Evolutionary conservation across 2,797 vertebrate species (phyloP).

Genomic region (Sternarchorhynchus goeldii): DNA sequence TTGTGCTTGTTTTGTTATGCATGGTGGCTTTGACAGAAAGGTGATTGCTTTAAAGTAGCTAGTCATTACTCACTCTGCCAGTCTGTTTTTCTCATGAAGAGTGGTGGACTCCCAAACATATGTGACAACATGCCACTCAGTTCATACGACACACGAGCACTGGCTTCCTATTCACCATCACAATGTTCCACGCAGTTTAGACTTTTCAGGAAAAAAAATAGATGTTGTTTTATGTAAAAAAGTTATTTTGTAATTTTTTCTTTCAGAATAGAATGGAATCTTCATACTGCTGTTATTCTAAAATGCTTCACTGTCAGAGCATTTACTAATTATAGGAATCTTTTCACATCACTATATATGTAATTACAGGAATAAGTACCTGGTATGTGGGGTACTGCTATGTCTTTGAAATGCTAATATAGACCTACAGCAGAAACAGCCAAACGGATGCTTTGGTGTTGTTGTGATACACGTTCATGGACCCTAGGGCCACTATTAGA

Average conservation of each 20-base stretch:
- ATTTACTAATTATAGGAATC: neutral
- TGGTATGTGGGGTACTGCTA: neutral
- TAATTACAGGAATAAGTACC: constrained; percentile 3
- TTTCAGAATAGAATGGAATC: neutral
- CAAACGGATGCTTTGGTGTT: constrained; percentile 42
- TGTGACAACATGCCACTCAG: too few relatives aligned
- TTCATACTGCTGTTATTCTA: too few relatives aligned
- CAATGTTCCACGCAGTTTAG: too few relatives aligned
- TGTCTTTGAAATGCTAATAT: neutral
- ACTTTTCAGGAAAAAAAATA: too few relatives aligned
- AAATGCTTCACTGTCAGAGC: neutral
- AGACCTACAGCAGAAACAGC: constrained; percentile 15
- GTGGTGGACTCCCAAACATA: neutral
- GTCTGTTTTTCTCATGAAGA: neutral
- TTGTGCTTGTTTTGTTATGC: constrained; percentile 2
- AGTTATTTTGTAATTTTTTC: neutral
- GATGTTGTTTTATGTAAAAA: too few relatives aligned
- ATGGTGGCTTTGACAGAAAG: neutral
- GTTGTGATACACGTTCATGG: constrained; percentile 40
- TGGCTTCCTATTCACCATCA: too few relatives aligned
- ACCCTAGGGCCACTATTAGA: constrained; percentile 34
- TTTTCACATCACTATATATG: neutral
- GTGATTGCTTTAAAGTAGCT: neutral
- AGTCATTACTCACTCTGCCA: constrained; percentile 18
- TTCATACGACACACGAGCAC: too few relatives aligned